Base-by-base conservation (phyloP, 2,113 vertebrate genomes). In the Otocyon megalotis region DNA sequence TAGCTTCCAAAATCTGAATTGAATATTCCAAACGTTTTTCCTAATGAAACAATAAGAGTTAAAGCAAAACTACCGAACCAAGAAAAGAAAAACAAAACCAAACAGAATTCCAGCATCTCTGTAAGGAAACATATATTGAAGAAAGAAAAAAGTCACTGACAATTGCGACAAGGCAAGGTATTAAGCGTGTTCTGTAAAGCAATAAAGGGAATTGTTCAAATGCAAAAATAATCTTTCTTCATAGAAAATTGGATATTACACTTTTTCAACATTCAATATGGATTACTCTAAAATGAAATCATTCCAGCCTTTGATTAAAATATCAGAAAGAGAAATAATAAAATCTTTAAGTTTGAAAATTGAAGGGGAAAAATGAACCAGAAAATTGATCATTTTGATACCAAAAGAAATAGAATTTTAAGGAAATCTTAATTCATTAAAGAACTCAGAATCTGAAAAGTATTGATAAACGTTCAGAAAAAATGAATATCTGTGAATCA, bases 311-410 rank as follows among this genome's bases (percentile, higher is more conserved):
- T 93, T 95, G 72, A 91, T 65, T 93, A 54, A 90, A 88, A 63
- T 76, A 76, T 56, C 30, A 65, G 7, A 88, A 67, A 94, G 14
- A 90, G n/a, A 79, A 85, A 69, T 83, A 62, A 53, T 71, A 90
- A 94, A 94, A 79, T 69, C 15, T 30, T 79, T 63, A 81, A 79
- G 19, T 83, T 94, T 8, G 35, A 30, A 93, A 93, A 28, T 22
- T 79, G 69, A 94, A 90, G 22, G 12, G 5, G 26, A 60, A 94
- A 94, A 93, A 26, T 80, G 19, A 93, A 35, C 11, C n/a, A 54
- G 30, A 54, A 76, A 81, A 83, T 93, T 93, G 69, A 87, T 91
- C 43, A 54, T 91, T 97, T 94, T 94, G 54, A 94, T n/a, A 93
- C n/a, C n/a, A 85, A 58, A 93, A 80, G 20, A 92, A 93, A 81